phyloP scores from a whole-genome alignment of 2,797 vertebrate species.

The Heterohyrax brucei region DNA sequence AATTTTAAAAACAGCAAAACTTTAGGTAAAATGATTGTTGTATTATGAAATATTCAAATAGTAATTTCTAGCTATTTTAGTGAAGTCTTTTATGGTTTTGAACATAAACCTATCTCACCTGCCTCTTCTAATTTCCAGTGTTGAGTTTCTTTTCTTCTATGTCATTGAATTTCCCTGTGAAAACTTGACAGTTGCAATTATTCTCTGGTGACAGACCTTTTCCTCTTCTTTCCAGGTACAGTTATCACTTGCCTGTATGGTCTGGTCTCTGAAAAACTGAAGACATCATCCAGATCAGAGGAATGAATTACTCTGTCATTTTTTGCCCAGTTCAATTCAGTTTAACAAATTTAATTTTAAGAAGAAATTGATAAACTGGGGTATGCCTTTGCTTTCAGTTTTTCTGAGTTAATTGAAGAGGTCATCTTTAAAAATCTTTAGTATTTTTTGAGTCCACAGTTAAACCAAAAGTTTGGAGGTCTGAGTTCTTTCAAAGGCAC shows the following conservation, averaged over 20 bases:
- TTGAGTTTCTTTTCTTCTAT: neutral
- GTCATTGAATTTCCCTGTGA: neutral
- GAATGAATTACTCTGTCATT: constrained; percentile 3
- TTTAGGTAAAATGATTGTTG: neutral
- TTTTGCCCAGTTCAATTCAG: neutral
- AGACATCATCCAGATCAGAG: neutral
- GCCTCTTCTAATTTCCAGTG: neutral
- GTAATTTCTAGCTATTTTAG: neutral
- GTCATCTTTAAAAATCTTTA: neutral
- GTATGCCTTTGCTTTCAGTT: neutral
- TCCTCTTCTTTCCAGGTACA: neutral
- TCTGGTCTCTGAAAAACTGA: neutral
- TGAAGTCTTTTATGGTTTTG: neutral
- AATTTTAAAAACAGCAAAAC: neutral
- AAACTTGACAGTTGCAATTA: neutral
- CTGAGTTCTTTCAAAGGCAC: neutral
- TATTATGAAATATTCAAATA: neutral
- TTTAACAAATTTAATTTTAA: neutral
- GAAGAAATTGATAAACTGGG: neutral
- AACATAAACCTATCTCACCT: too few relatives aligned
- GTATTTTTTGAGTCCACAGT: neutral
- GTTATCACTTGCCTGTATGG: neutral
- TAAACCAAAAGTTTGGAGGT: neutral
- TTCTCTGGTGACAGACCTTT: neutral
- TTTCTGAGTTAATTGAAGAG: neutral